Evolutionary conservation across 2,888 invertebrate species (phyloP).

Genomic region (Lamellibrachia columna): DNA sequence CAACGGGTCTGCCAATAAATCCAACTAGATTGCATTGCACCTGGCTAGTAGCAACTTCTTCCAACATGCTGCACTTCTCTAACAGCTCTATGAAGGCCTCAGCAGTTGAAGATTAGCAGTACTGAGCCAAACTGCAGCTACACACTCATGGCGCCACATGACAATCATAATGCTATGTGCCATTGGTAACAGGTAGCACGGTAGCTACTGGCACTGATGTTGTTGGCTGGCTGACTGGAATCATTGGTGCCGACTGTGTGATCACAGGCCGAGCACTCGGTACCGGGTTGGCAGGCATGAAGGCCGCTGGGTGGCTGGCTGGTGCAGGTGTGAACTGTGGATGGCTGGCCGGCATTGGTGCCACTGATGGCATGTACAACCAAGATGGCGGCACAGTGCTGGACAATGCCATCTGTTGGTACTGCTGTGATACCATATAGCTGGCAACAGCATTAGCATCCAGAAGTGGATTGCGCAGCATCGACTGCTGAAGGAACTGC

Average conservation of each 20-base stretch:
- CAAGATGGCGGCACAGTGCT: neutral
- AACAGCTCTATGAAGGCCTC: neutral
- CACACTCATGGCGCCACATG: neutral
- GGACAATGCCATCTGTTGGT: neutral
- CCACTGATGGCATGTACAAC: neutral
- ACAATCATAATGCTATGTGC: neutral
- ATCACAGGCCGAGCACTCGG: neutral
- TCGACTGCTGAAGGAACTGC: neutral
- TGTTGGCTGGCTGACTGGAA: neutral
- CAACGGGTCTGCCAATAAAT: neutral
- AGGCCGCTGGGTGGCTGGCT: neutral
- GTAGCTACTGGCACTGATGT: neutral
- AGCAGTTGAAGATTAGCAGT: neutral
- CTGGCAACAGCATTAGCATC: neutral
- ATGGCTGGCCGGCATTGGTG: neutral
- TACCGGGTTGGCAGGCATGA: neutral
- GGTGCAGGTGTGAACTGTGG: neutral
- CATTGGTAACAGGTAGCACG: neutral
- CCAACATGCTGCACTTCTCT: neutral
- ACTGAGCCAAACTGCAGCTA: neutral
- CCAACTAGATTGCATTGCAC: neutral
- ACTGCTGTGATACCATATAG: slow-evolving; percentile 5
- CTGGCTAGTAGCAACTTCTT: neutral
- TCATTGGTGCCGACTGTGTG: neutral
- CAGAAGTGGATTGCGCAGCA: neutral